Evolutionary conservation across 2,113 vertebrate species (phyloP).

Genomic region (Microtus ochrogaster): DNA sequence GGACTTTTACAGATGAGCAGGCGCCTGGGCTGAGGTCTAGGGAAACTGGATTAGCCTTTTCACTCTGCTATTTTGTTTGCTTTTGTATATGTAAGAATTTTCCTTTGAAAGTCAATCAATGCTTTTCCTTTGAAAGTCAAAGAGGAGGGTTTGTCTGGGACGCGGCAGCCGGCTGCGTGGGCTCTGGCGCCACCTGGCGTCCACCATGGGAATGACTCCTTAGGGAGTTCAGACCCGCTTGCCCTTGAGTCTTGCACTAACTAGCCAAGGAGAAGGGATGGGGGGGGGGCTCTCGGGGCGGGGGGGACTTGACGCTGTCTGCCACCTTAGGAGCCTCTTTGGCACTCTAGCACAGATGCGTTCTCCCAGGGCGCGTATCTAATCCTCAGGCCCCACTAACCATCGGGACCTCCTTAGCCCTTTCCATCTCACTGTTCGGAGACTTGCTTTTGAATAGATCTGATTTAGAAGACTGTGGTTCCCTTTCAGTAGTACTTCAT

Average conservation of each 20-base stretch:
- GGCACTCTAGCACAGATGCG: background rate
- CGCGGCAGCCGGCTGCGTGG: background rate
- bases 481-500: background rate
- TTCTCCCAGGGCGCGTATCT: background rate
- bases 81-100: background rate
- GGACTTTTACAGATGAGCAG: background rate
- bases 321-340: too few relatives aligned
- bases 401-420: too few relatives aligned
- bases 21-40: background rate
- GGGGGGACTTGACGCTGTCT: background rate
- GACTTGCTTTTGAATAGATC: background rate
- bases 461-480: background rate
- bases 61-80: background rate
- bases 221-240: accelerated
- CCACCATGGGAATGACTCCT: accelerated
- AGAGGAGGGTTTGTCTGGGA: background rate
- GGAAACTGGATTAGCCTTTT: background rate
- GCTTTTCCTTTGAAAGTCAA: background rate
- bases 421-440: background rate
- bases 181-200: slow-evolving; percentile 68
- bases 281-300: too few relatives aligned
- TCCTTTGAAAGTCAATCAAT: background rate
- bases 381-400: background rate
- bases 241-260: accelerated
- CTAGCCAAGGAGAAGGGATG: background rate